phyloP scores from a whole-genome alignment of 2,113 vertebrate species.

The Steatornis caripensis region DNA sequence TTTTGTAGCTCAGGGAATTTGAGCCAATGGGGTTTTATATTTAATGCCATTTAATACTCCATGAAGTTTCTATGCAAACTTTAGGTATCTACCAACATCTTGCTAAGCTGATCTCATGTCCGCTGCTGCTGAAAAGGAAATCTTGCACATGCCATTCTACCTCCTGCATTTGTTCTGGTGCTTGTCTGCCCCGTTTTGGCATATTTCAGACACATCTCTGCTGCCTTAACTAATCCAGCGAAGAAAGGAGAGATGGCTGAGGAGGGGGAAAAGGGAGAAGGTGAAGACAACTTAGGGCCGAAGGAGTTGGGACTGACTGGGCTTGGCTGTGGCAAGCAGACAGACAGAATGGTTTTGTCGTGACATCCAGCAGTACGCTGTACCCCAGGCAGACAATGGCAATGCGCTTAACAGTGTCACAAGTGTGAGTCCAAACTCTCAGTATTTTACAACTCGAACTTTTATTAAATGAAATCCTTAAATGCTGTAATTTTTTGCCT shows the following conservation, averaged over 20 bases:
- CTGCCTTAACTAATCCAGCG: background rate
- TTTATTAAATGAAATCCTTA: background rate
- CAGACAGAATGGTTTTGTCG: background rate
- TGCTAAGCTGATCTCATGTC: background rate
- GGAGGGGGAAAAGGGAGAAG: background rate
- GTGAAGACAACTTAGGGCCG: background rate
- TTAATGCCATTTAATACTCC: background rate
- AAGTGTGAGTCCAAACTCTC: background rate
- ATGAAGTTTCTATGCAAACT: background rate
- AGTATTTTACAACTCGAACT: background rate
- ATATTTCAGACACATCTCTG: background rate
- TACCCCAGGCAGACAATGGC: background rate
- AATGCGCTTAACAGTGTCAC: background rate
- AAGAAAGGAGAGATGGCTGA: background rate
- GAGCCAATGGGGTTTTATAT: background rate
- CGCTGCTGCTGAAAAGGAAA: background rate
- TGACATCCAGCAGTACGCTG: background rate
- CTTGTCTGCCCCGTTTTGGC: background rate
- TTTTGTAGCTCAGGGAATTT: background rate
- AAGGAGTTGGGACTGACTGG: background rate
- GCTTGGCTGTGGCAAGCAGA: background rate
- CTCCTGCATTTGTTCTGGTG: background rate
- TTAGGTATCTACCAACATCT: background rate
- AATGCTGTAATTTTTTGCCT: background rate
- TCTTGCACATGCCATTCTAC: background rate